Evolutionary conservation across 2,113 vertebrate genomes (phyloP).

Genomic region (Ophiodon elongatus): DNA sequence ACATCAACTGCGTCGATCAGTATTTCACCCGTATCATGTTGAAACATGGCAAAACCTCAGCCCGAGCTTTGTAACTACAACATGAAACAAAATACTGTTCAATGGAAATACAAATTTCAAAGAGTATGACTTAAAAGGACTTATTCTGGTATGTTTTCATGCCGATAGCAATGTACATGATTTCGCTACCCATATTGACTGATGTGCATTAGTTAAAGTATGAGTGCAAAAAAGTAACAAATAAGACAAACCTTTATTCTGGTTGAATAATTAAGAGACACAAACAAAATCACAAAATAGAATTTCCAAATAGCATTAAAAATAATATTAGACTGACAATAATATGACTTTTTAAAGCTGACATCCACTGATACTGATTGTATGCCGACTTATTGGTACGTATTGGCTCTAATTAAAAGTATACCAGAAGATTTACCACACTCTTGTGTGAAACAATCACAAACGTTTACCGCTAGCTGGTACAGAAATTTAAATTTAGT

Average conservation of each 20-base stretch:
- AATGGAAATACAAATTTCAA: background rate
- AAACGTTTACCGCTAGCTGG: background rate
- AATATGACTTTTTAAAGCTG: background rate
- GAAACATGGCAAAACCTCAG: background rate
- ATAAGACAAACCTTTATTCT: background rate
- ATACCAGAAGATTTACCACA: background rate
- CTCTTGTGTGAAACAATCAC: background rate
- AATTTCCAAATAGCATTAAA: no score
- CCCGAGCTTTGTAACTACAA: background rate
- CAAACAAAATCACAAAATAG: background rate
- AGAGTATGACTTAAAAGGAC: background rate
- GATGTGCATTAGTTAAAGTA: background rate
- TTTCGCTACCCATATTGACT: background rate
- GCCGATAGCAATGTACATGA: background rate
- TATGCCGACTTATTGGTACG: background rate
- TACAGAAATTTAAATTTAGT: background rate
- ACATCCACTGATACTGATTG: background rate
- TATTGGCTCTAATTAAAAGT: background rate
- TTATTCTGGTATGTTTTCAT: background rate
- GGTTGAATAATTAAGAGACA: background rate
- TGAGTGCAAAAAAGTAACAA: background rate
- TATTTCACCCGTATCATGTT: background rate
- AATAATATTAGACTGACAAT: background rate
- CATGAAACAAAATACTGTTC: background rate
- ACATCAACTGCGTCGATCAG: background rate